Evolutionary conservation across 2,888 invertebrate genomes (phyloP).

Genomic region (Andrena hattorfiana): DNA sequence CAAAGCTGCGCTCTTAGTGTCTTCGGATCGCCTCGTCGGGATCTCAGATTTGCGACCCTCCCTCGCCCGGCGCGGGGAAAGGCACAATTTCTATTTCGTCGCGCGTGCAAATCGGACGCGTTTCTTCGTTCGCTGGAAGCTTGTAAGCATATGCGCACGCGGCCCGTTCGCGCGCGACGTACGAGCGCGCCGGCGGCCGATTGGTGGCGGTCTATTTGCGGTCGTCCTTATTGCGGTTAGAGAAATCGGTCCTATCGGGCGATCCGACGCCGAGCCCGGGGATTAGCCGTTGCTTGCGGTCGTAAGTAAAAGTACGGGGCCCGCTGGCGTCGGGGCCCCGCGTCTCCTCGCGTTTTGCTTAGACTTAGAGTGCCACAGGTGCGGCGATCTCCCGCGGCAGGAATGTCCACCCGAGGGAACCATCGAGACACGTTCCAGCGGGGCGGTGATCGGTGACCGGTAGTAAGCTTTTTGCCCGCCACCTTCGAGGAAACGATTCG

Average conservation of each 20-base stretch:
- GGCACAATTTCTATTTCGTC: constrained; percentile 11
- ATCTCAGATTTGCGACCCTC: constrained; percentile 25
- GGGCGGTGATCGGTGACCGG: constrained; percentile 14
- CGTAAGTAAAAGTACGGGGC: constrained; percentile 49
- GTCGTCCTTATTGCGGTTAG: constrained; percentile 56
- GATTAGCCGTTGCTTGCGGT: constrained; percentile 29
- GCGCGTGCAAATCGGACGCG: neutral
- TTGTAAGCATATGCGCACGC: constrained; percentile 3
- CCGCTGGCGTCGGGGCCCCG: constrained; percentile 17
- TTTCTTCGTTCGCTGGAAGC: constrained; percentile 23
- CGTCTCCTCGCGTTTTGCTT: constrained; percentile 25
- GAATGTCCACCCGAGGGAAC: constrained; percentile 19
- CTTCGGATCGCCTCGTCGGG: constrained; percentile 37
- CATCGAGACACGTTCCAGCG: constrained; percentile 23
- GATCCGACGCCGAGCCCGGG: constrained; percentile 37
- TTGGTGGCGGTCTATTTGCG: constrained; percentile 39
- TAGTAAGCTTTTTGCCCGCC: constrained; percentile 15
- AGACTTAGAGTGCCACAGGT: neutral
- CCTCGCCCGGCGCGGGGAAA: neutral
- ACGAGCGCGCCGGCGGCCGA: constrained; percentile 3
- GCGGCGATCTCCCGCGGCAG: neutral
- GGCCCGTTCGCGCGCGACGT: neutral
- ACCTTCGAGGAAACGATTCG: constrained; percentile 2
- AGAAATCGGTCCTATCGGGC: constrained; percentile 50
- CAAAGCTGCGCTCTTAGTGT: constrained; percentile 76